Conservation (phyloP, 2,888 invertebrate genomes). For the Anorthoa munda region DNA sequence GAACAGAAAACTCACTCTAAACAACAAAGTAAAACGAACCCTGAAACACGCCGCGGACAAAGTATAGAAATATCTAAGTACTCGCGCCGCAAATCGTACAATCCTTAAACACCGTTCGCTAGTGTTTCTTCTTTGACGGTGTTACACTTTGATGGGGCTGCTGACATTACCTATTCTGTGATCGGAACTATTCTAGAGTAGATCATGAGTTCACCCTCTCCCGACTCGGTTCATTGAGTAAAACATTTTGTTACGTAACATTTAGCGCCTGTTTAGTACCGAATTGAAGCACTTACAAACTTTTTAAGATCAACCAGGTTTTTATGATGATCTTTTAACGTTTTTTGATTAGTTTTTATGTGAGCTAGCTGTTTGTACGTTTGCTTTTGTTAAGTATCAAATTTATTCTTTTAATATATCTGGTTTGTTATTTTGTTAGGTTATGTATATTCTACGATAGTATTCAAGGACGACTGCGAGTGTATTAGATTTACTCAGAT, state of each 20-base stretch:
- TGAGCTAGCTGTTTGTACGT: not conserved
- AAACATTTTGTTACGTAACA: conserved; percentile 69
- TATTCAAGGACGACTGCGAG: conserved; percentile 7
- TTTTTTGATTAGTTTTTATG: conserved; percentile 1
- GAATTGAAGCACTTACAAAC: not conserved
- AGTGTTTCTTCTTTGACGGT: not conserved
- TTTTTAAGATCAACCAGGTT: conserved; percentile 15
- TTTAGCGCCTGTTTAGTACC: conserved; percentile 38
- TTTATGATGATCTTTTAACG: conserved; percentile 1
- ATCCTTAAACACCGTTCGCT: not conserved
- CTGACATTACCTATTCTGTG: conserved; percentile 40
- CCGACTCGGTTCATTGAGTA: conserved; percentile 72
- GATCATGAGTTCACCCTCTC: conserved; percentile 75
- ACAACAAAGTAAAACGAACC: not conserved
- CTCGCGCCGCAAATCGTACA: not conserved
- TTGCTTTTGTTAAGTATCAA: not conserved
- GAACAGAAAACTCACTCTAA: conserved; percentile 42
- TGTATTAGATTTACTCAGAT: not conserved
- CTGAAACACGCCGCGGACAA: not conserved
- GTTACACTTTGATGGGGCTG: conserved; percentile 16
- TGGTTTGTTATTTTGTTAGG: not conserved
- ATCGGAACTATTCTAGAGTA: conserved; percentile 75
- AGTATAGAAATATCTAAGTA: not conserved
- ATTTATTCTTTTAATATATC: conserved; percentile 9
- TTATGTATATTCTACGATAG: not conserved